Evolutionary conservation across 2,888 invertebrate species (phyloP).

Genomic region (Linyphia triangularis): DNA sequence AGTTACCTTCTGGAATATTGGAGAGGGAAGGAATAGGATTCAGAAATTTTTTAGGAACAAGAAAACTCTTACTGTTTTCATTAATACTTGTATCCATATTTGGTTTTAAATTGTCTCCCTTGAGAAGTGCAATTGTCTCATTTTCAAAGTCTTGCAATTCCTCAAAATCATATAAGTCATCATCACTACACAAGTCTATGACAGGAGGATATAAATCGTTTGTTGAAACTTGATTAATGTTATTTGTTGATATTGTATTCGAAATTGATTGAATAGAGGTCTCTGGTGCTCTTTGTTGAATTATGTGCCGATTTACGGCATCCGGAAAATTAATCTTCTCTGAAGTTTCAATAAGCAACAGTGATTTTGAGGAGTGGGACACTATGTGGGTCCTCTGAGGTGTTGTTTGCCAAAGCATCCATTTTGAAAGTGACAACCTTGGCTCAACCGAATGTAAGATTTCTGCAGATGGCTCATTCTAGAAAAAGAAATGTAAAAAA

Average conservation of each 20-base stretch:
- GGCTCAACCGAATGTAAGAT: neutral
- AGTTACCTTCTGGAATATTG: neutral
- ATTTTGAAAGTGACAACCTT: constrained; percentile 52
- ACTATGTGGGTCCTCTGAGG: constrained; percentile 53
- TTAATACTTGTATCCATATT: neutral
- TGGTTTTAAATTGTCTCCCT: neutral
- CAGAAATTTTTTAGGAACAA: neutral
- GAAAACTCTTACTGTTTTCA: neutral
- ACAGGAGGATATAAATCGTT: neutral
- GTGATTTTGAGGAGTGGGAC: constrained; percentile 50
- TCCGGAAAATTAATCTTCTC: constrained; percentile 44
- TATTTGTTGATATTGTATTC: neutral
- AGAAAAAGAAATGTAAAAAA: no score
- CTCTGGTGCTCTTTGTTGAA: neutral
- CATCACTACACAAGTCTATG: constrained; percentile 15
- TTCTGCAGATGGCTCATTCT: neutral
- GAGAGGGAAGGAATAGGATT: neutral
- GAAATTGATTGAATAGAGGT: neutral
- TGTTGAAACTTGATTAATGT: neutral
- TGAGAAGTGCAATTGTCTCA: neutral
- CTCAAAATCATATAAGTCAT: neutral
- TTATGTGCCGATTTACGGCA: neutral
- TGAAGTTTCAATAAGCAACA: constrained; percentile 9
- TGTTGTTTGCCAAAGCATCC: constrained; percentile 65
- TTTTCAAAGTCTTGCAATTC: neutral